phyloP scores from a whole-genome alignment of 1,140 invertebrate genomes.

The Hyposmocoma kahamanoa region DNA sequence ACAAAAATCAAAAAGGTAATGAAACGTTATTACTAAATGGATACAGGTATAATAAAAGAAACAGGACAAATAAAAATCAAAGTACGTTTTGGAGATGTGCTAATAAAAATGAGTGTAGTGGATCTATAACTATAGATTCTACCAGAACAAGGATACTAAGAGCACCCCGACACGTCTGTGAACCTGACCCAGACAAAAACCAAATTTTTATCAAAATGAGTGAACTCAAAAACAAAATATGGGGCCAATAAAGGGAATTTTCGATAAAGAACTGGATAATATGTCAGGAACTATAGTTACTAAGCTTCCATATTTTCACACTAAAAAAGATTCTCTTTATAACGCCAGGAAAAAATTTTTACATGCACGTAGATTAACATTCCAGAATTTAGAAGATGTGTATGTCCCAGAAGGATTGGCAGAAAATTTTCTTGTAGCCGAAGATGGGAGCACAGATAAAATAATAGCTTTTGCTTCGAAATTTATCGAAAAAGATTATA shows the following conservation, averaged over 20 bases:
- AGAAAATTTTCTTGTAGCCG: slow-evolving; percentile 10
- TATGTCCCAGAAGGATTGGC: slow-evolving; percentile 14
- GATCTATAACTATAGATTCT: not conserved
- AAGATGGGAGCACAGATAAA: slow-evolving; percentile 16
- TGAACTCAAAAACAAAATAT: slow-evolving; percentile 11
- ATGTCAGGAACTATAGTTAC: slow-evolving; percentile 1
- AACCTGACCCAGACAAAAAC: slow-evolving; percentile 1
- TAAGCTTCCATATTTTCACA: slow-evolving; percentile 6
- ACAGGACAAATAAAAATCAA: not conserved
- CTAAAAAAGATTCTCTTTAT: slow-evolving; percentile 13
- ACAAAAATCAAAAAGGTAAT: slow-evolving; percentile 3
- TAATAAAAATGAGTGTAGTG: not conserved
- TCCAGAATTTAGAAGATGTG: not conserved
- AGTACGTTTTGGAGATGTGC: slow-evolving; percentile 4
- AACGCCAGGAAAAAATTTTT: slow-evolving; percentile 12
- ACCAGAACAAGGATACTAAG: not conserved
- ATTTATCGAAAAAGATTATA: slow-evolving; percentile 8
- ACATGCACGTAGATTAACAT: slow-evolving; percentile 6
- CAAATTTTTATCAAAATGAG: not conserved
- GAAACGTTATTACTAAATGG: not conserved
- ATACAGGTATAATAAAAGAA: slow-evolving; percentile 5
- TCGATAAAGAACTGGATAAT: slow-evolving; percentile 6
- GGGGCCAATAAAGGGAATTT: slow-evolving; percentile 10
- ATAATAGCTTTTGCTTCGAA: slow-evolving; percentile 16
- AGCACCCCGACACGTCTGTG: not conserved